Evolutionary conservation across 1,140 invertebrate species (phyloP), one percentile per base, ranked within the genome.

Genomic region (Drosophila kurseongensis): DNA sequence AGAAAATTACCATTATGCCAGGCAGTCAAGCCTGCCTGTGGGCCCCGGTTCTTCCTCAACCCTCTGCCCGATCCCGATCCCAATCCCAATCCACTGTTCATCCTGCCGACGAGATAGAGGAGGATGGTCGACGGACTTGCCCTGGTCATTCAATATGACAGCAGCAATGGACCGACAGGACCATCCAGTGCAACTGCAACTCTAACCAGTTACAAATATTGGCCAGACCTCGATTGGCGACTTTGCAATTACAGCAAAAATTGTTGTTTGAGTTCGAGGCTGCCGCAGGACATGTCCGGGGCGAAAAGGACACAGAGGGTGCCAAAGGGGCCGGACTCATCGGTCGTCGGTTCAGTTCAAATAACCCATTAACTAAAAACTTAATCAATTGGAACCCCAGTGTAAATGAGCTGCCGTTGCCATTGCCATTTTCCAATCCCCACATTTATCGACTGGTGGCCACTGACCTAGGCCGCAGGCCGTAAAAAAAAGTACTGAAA

Each of bases 341-440:
- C 40, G 75, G 47, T 55, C 44, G 69, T 69, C 56, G 66, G 51
- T 59, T 44, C 76, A 84, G 81, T 84, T 88, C 79, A 88, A 83
- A 88, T 88, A 88, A 88, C 83, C 83, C 84, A 88, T 88, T 88
- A 88, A 88, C 84, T 89, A 89, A 89, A 89, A 89, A 88, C 83
- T 88, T 88, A 88, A 88, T 88, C 83, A 88, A 88, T 88, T 88
- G 83, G 84, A 88, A 89, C 83, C 79, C 44, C 68, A 88, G 74
- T 82, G 79, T 74, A 78, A 82, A 82, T 82, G 80, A 83, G 69
- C 62, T 78, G 75, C 63, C 50, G 54, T 71, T 36, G 35, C 67
- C 65, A 29, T 47, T 55, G 23, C 50, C 55, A 14, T 44, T 68
- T 66, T n/a, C 65, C 65, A 38, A 66, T 68, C 66, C 68, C 41